Evolutionary conservation across 2,797 vertebrate species (phyloP).

Genomic region (Poecilia gillii): DNA sequence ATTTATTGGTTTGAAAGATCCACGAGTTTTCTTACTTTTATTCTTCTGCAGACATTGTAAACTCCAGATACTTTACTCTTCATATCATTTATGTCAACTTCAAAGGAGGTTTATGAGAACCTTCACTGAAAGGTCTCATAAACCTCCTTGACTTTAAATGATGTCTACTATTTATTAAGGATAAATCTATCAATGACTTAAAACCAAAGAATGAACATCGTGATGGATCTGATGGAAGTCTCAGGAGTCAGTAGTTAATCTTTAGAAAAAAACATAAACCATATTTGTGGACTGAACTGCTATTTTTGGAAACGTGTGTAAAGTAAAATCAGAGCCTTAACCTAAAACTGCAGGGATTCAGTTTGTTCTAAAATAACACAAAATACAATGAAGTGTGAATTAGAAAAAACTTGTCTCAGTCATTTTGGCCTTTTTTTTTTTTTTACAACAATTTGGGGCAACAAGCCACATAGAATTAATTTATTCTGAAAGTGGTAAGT

Average conservation of each 20-base stretch:
- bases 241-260: neutral
- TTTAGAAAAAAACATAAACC: neutral
- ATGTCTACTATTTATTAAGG: neutral
- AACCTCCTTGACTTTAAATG: neutral
- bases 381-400: neutral
- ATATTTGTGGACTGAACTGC: neutral
- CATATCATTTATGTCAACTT: neutral
- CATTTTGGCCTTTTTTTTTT: neutral
- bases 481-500: conserved; percentile 9
- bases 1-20: neutral
- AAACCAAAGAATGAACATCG: neutral
- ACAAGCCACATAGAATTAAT: conserved; percentile 12
- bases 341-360: neutral
- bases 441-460: conserved; percentile 4
- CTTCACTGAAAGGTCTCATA: too few relatives aligned
- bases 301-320: neutral
- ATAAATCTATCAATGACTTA: neutral
- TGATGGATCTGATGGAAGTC: neutral
- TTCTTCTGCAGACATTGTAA: neutral
- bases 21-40: neutral
- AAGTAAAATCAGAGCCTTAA: neutral
- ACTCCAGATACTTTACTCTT: neutral
- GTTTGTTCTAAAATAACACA: conserved; percentile 4
- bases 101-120: neutral
- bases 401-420: neutral